Percentiles rank a stretch among this genome's conserved stretches.
phyloP scores from a whole-genome alignment of 2,888 invertebrate species.

The Lasioglossum leucozonium region DNA sequence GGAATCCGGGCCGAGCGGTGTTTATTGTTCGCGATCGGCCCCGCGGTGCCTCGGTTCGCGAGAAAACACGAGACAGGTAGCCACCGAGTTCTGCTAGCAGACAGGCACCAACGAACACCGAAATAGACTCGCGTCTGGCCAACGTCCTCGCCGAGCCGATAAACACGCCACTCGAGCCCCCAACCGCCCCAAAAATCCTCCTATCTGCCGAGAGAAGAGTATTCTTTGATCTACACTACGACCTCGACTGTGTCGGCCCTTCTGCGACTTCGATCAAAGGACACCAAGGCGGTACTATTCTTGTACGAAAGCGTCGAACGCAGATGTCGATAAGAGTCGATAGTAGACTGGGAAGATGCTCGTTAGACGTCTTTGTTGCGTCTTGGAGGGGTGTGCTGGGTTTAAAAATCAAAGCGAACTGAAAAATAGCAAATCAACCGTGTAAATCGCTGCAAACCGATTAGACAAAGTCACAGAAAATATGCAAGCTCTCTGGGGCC shows the following conservation, averaged over 20 bases:
- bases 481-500: no score
- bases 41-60: conserved; percentile 24
- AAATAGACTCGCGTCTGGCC: conserved; percentile 83
- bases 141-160: conserved; percentile 79
- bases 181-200: conserved; percentile 64
- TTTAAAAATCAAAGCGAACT: neutral
- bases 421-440: neutral
- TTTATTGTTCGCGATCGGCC: conserved; percentile 63
- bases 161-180: conserved; percentile 74
- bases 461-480: no score
- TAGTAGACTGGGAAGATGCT: neutral
- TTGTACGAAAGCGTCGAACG: conserved; percentile 15
- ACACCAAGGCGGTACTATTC: conserved; percentile 1
- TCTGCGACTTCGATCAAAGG: conserved; percentile 60
- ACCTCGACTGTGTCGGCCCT: conserved; percentile 39
- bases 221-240: conserved; percentile 76
- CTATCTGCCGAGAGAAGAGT: conserved; percentile 61
- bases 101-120: conserved; percentile 62
- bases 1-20: conserved; percentile 60
- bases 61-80: conserved; percentile 70
- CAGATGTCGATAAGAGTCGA: conserved; percentile 27
- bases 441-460: no score
- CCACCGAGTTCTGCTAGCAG: conserved; percentile 44
- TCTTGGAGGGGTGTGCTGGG: neutral
- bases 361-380: neutral